phyloP scores from a whole-genome alignment of 2,113 vertebrate genomes.

The Xenotilapia flavipinnis region DNA sequence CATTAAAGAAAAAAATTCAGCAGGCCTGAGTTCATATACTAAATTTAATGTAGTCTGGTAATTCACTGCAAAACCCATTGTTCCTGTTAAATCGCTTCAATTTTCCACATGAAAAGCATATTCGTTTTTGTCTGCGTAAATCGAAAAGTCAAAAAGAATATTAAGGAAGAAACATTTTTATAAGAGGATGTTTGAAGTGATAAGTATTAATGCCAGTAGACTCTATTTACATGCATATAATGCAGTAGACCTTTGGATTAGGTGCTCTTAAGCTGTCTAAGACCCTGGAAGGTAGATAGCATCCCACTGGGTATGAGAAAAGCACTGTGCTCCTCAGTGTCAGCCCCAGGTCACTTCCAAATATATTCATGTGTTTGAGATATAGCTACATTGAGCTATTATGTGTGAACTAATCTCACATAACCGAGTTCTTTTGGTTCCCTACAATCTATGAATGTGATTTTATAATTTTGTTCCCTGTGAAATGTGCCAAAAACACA shows the following conservation, averaged over 20 bases:
- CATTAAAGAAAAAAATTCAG: background rate
- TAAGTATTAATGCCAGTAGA: background rate
- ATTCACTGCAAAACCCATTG: background rate
- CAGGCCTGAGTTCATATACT: background rate
- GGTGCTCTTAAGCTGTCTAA: background rate
- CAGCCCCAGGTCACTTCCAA: conserved; percentile 4
- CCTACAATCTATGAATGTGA: background rate
- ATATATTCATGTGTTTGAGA: conserved; percentile 22
- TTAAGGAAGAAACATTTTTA: background rate
- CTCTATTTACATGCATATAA: background rate
- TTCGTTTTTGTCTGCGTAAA: background rate
- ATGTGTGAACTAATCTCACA: background rate
- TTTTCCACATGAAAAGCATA: background rate
- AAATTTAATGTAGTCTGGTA: background rate
- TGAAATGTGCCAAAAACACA: conserved; percentile 23
- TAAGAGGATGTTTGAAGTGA: background rate
- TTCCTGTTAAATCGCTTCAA: background rate
- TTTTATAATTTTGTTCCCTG: conserved; percentile 15
- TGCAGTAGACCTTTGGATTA: background rate
- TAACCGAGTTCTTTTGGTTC: conserved; percentile 5
- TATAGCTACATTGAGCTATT: background rate
- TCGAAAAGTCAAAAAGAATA: background rate
- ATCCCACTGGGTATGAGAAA: conserved; percentile 1
- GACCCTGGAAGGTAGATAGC: conserved; percentile 6
- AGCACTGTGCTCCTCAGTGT: background rate